Evolutionary conservation across 2,113 vertebrate genomes (phyloP).

Genomic region (Chloroceryle aenea): DNA sequence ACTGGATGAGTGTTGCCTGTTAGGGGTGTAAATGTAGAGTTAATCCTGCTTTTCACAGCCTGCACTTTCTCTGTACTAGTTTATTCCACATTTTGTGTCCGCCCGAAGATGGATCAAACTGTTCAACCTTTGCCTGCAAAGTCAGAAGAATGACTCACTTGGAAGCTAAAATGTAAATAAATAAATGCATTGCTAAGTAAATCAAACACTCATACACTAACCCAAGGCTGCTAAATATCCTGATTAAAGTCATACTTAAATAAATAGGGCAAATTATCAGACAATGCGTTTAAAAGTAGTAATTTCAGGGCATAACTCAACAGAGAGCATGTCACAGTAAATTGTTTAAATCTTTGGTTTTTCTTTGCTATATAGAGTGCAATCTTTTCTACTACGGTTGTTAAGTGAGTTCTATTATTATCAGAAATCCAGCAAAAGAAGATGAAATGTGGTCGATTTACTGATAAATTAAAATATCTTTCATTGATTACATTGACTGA

Average conservation of each 20-base stretch:
- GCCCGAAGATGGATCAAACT: conserved; percentile 27
- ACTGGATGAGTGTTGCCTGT: background rate
- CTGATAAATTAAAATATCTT: background rate
- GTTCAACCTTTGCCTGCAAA: conserved; percentile 54
- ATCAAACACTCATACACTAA: background rate
- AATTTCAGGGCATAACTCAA: background rate
- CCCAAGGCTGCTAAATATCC: background rate
- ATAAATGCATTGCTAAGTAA: conserved; percentile 50
- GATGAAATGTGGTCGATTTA: accelerated
- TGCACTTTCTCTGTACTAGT: conserved; percentile 29
- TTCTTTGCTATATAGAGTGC: background rate
- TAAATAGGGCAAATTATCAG: background rate
- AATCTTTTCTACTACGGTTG: background rate
- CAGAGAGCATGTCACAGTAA: background rate
- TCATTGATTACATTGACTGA: background rate
- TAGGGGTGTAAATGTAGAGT: background rate
- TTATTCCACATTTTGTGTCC: background rate
- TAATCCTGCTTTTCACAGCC: background rate
- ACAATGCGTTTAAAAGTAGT: background rate
- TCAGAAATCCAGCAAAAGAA: background rate
- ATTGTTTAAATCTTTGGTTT: background rate
- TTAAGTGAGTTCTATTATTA: background rate
- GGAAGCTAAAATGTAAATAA: conserved; percentile 46
- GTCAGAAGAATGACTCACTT: conserved; percentile 41
- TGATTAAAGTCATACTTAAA: conserved; percentile 2